Evolutionary conservation across 2,113 vertebrate species (phyloP), one percentile per base, ranked within the genome.

Genomic region (Guaruba guarouba): DNA sequence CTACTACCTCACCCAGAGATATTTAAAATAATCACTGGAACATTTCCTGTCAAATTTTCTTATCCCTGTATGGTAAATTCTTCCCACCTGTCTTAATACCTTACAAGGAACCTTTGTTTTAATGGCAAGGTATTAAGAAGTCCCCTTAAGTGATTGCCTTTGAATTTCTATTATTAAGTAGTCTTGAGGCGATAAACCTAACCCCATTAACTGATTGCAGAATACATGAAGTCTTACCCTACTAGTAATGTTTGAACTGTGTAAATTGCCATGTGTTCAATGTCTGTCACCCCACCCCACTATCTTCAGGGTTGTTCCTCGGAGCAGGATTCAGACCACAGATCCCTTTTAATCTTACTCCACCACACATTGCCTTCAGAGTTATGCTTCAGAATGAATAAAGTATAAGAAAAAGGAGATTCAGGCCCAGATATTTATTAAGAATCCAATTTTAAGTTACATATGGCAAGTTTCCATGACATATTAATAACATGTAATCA

Each of bases 31-130:
- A 88, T 67, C 15, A 39, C 0, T 75, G 69, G 63, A 95, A 92
- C 17, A 69, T 83, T 92, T 94, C 33, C 62, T 83, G 57, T 24
- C 48, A 78, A 54, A 66, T 86, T 95, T 89, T 89, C 74, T 95
- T 92, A 87, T 69, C 74, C 57, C 48, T 89, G 41, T 8, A 43
- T 25, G 44, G 74, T 18, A 88, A 90, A 84, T 55, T 86, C 48
- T 95, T 86, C 55, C 73, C 37, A 82, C 92, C 77, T 91, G 28
- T 68, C 57, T 49, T 73, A 82, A 69, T 73, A 31, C 25, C 49
- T 92, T 51, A 86, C 19, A 92, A 91, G 44, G n/a, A 87, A 43
- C 11, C 16, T 73, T 88, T 90, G 18, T 92, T 88, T 81, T 57
- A 84, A 62, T 37, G 13, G 2, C n/a, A 82, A 28, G 10, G 4